Conservation (phyloP, 2,113 vertebrate genomes). For the Pandion haliaetus region DNA sequence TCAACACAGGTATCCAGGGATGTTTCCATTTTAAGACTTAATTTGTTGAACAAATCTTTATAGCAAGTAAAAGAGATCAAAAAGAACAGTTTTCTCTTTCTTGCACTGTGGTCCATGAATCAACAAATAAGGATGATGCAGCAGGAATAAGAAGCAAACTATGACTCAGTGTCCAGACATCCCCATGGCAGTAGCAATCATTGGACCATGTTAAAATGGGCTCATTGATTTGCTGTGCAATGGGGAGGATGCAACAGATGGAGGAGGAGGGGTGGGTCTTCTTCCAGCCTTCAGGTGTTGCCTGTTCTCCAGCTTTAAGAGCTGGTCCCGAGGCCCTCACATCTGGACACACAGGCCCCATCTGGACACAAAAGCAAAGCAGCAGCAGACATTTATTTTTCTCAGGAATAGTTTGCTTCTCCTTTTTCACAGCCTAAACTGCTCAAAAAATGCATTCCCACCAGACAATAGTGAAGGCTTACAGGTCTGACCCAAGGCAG, state of each 20-base stretch:
- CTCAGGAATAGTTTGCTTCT: background rate
- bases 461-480: background rate
- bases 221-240: background rate
- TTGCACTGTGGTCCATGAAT: background rate
- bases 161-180: background rate
- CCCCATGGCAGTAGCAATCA: background rate
- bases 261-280: background rate
- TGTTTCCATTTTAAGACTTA: background rate
- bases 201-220: background rate
- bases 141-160: background rate
- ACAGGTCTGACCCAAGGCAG: background rate
- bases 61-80: background rate
- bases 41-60: background rate
- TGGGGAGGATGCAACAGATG: background rate
- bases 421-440: background rate
- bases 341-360: background rate
- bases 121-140: background rate
- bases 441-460: background rate
- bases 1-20: background rate
- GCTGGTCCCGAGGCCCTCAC: background rate
- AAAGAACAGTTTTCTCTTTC: background rate
- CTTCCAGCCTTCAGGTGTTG: background rate
- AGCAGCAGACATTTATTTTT: background rate
- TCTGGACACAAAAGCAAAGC: background rate
- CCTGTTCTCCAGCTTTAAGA: background rate